Base-by-base conservation (phyloP, 2,113 vertebrate species). In the Sciurus niger region DNA sequence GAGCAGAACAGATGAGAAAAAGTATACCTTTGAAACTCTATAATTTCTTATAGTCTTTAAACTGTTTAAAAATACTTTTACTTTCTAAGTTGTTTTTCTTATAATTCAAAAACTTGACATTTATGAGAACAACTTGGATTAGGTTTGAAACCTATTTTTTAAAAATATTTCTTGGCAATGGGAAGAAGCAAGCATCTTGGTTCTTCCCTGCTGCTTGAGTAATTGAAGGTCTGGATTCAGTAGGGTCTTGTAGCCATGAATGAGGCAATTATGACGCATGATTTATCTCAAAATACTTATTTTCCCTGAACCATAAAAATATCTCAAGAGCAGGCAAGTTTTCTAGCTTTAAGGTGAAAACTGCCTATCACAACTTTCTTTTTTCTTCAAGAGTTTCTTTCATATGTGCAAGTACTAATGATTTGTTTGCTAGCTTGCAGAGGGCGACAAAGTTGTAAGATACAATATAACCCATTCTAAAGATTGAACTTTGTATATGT, bases 281-380 rank as follows among this genome's bases (percentile, higher is more conserved):
- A 78, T 40, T 96, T 92, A 22, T 92, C 79, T 73, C 78, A 73
- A 94, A 84, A 60, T 46, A 78, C n/a, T 89, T 84, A 55, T 92
- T 94, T 92, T 89, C 72, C 30, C 89, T 89, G 83, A 94, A 90
- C 87, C 91, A 74, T 91, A 88, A 83, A 96, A 91, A 70, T 87
- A 87, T 82, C 58, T 76, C 37, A 68, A 96, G 20, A 76, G 11
- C 20, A 53, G 37, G 40, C 18, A 93, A 80, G 25, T 60, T 87
- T 94, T 91, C 77, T 48, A 87, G 53, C 68, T 43, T 83, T 91
- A 87, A 87, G 34, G 22, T 83, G 68, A 76, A 70, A 91, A 4
- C 20, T 86, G 65, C 46, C n/a, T 93, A 85, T 90, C 60, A 86
- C 28, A 86, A 51, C 25, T 58, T 76, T 89, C 53, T 63, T 78